Percentiles rank a stretch among this genome's conserved stretches.
phyloP scores from a whole-genome alignment of 2,113 vertebrate species.

The Butorides virescens region DNA sequence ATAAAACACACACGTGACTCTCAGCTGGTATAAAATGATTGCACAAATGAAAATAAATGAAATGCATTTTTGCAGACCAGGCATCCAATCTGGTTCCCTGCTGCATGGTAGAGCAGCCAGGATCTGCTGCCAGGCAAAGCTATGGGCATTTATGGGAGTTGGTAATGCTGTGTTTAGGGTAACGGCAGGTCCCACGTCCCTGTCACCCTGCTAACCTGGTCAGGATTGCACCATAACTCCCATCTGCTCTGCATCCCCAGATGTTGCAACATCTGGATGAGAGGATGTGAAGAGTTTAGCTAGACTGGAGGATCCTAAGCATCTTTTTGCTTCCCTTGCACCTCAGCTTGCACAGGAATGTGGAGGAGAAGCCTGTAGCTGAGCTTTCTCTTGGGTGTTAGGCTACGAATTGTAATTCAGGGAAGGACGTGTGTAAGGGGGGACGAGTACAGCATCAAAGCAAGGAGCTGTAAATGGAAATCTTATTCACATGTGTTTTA shows the following conservation, averaged over 20 bases:
- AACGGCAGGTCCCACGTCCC: rapidly evolving
- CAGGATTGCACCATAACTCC: neutral
- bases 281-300: neutral
- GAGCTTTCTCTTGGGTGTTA: neutral
- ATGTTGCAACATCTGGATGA: neutral
- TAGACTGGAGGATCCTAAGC: neutral
- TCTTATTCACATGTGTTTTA: neutral
- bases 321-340: neutral
- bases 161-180: neutral
- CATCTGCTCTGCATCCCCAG: neutral
- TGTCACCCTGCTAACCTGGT: neutral
- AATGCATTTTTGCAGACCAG: neutral
- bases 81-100: neutral
- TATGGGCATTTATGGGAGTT: neutral
- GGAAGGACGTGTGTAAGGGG: neutral
- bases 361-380: neutral
- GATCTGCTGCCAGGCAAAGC: neutral
- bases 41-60: neutral
- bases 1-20: too few relatives aligned
- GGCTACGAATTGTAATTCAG: neutral
- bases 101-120: neutral
- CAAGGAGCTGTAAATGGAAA: neutral
- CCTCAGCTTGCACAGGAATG: neutral
- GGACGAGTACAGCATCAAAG: neutral
- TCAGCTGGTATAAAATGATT: neutral